phyloP scores from a whole-genome alignment of 1,140 invertebrate species.

The Tetramorium simillimum region DNA sequence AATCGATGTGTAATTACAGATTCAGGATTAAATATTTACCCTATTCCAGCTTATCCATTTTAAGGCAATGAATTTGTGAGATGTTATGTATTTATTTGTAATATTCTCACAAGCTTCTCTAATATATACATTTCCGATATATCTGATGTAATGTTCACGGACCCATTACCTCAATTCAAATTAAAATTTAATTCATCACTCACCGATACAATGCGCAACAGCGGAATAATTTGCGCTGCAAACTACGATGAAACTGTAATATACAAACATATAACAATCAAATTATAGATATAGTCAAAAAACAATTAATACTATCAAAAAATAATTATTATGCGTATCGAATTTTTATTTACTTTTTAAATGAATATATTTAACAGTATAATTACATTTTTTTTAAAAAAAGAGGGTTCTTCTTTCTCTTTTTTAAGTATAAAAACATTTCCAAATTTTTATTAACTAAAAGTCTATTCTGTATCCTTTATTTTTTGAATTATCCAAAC shows the following conservation, averaged over 20 bases:
- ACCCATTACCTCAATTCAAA: neutral
- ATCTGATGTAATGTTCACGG: neutral
- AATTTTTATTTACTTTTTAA: neutral
- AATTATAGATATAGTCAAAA: neutral
- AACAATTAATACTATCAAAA: neutral
- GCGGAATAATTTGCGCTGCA: neutral
- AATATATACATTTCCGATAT: neutral
- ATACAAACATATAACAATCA: neutral
- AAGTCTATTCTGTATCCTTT: neutral
- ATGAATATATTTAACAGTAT: neutral
- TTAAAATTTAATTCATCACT: constrained; percentile 14
- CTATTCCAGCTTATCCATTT: neutral
- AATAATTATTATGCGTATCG: neutral
- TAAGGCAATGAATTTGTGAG: neutral
- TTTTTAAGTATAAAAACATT: neutral
- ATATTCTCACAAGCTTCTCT: neutral
- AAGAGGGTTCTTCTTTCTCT: neutral
- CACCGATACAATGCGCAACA: neutral
- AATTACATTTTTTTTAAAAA: neutral
- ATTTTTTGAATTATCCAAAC: neutral
- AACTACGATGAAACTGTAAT: neutral
- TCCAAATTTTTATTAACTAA: neutral
- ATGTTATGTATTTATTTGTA: neutral
- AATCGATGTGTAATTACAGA: neutral
- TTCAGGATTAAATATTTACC: neutral